Evolutionary conservation across 2,888 invertebrate species (phyloP).

Genomic region (Drosophila stalkeri): DNA sequence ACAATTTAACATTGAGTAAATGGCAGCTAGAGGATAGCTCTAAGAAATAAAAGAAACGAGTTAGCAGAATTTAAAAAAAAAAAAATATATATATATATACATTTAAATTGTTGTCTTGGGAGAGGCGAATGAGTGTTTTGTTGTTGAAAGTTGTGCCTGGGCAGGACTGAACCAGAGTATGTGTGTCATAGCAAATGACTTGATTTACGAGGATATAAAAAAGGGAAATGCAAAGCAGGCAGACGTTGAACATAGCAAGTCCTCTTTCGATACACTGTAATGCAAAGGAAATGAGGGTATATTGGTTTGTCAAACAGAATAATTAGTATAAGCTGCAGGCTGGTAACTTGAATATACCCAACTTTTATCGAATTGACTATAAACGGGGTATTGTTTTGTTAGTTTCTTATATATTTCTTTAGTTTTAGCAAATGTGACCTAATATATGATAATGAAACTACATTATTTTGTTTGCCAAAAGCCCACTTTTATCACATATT

Average conservation of each 20-base stretch:
- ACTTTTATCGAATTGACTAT: no score
- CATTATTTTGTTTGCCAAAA: slow-evolving; percentile 42
- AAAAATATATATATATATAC: slow-evolving; percentile 49
- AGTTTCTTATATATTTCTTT: slow-evolving; percentile 10
- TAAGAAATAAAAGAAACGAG: slow-evolving; percentile 22
- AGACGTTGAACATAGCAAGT: not conserved
- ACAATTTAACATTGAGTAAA: slow-evolving; percentile 15
- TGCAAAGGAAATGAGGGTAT: not conserved
- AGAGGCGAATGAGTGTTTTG: slow-evolving; percentile 29
- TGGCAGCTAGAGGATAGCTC: slow-evolving; percentile 20
- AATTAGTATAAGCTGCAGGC: no score
- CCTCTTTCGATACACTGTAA: not conserved
- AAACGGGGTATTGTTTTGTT: not conserved
- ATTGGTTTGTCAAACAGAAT: not conserved
- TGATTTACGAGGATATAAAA: slow-evolving; percentile 71
- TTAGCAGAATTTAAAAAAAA: slow-evolving; percentile 40
- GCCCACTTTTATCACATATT: slow-evolving; percentile 15
- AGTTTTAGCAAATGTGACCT: slow-evolving; percentile 72
- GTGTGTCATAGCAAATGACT: slow-evolving; percentile 47
- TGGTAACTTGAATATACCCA: not conserved
- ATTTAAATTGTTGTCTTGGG: slow-evolving; percentile 69
- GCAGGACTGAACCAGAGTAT: not conserved
- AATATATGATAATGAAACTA: slow-evolving; percentile 70
- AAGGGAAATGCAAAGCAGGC: slow-evolving; percentile 50
- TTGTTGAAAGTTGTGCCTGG: slow-evolving; percentile 3